A percentile compares a stretch with the other conserved stretches of the same genome.
Conservation (phyloP, 2,113 vertebrate genomes). For the Prietella phreatophila region DNA sequence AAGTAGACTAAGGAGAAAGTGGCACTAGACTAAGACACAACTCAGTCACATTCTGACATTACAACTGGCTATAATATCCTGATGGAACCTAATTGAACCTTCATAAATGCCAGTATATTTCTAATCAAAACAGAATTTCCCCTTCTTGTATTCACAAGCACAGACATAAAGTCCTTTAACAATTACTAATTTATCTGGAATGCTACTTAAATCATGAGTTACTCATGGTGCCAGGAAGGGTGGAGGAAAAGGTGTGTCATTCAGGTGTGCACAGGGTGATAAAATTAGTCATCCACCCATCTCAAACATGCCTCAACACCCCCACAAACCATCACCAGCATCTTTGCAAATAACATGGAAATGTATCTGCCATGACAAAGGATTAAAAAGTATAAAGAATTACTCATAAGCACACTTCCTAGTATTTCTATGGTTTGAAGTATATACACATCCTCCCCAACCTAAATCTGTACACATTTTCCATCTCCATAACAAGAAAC, state of each 20-base stretch:
- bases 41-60: neutral
- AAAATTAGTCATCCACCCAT: conserved; percentile 22
- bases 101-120: neutral
- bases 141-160: conserved; percentile 3
- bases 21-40: neutral
- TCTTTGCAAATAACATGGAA: neutral
- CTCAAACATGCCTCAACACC: conserved; percentile 4
- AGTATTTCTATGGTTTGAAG: neutral
- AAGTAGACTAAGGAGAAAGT: neutral
- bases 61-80: neutral
- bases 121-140: neutral
- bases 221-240: conserved; percentile 34
- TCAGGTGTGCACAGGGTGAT: conserved; percentile 51
- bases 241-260: conserved; percentile 46
- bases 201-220: conserved; percentile 34
- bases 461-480: neutral
- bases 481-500: neutral
- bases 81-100: neutral
- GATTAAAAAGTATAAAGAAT: neutral
- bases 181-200: conserved; percentile 37
- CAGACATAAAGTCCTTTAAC: conserved; percentile 41
- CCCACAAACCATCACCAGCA: neutral
- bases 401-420: neutral
- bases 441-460: neutral
- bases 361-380: neutral